Evolutionary conservation across 2,888 invertebrate species (phyloP), one percentile per base, ranked within the genome.

Genomic region (Coleophora flavipennella): DNA sequence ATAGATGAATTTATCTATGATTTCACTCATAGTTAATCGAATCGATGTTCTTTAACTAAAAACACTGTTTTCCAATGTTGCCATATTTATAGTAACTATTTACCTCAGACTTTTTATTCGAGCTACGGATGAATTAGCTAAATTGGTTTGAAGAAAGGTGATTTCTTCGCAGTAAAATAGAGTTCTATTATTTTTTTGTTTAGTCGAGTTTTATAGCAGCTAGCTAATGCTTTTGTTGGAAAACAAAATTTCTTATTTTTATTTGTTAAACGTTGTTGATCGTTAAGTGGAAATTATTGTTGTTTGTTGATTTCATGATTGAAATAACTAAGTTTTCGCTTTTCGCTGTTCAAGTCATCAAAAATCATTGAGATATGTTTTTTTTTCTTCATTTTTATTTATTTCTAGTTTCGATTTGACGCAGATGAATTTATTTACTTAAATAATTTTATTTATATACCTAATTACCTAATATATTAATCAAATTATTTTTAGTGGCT

Each of bases 11-110:
- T 53, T 58, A 59, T 57, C 50, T 44, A 48, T 49, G 53, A 45
- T 51, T 43, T 35, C 36, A 48, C 38, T 48, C 46, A 40, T 33
- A 37, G 20, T 35, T 45, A 41, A 32, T 39, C 39, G 35, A 42
- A 43, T 47, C 40, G 36, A 35, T 37, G 33, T 34, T 43, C 41
- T 44, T n/a, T 48, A 48, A 51, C 45, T 51, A n/a, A n/a, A n/a
- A n/a, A 57, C 56, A 56, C 57, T 57, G 54, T 53, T 74, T 73
- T 74, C 70, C 66, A 59, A 57, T 64, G 77, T 79, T 83, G 83
- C 81, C 81, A 81, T 83, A 81, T 68, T 20, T 57, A 53, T 64
- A 64, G 66, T 62, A 76, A 73, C 74, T 76, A 61, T 68, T 78
- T 78, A 76, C 79, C 77, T 77, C 76, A 68, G 60, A 62, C 49